These are phyloP conservation scores for Echiichthys vipera DNA, from an alignment of 2,797 vertebrate species.

Conservation along the genomic window DNA sequence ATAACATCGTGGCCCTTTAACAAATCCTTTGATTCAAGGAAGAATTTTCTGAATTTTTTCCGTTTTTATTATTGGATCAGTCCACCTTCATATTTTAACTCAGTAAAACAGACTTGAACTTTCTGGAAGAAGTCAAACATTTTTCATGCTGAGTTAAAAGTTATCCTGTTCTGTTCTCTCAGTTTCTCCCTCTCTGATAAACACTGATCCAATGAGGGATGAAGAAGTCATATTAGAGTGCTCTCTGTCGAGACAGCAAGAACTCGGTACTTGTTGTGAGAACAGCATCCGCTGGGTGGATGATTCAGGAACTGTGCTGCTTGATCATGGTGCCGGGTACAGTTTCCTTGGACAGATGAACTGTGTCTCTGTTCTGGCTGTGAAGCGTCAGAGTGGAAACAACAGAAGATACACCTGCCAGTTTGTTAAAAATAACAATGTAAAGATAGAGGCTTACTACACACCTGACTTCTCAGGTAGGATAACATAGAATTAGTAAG, in stretches of 20 bases:
- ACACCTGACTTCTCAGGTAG: neutral
- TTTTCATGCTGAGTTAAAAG: no score
- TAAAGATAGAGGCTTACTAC: conserved; percentile 13
- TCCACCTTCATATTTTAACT: neutral
- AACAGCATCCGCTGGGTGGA: conserved; percentile 18
- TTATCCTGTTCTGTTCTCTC: conserved; percentile 12
- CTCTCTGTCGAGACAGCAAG: rapidly evolving
- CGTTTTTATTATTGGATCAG: no score
- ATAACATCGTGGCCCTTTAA: no score
- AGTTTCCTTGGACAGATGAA: rapidly evolving
- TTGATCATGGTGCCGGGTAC: rapidly evolving
- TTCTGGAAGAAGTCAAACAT: no score
- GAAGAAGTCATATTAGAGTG: neutral
- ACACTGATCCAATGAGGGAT: neutral
- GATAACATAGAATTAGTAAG: neutral
- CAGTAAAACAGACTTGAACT: neutral
- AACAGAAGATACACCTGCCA: conserved; percentile 47
- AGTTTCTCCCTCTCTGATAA: conserved; percentile 32
- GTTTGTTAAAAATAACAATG: rapidly evolving
- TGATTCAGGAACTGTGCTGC: neutral
- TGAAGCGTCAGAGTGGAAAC: neutral
- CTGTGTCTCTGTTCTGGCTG: conserved; percentile 21
- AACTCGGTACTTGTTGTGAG: rapidly evolving
- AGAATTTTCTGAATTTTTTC: no score
- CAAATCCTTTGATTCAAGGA: no score